A percentile compares a stretch with the other conserved stretches of the same genome.
phyloP scores from a whole-genome alignment of 2,113 vertebrate species.

The Loxodonta africana region DNA sequence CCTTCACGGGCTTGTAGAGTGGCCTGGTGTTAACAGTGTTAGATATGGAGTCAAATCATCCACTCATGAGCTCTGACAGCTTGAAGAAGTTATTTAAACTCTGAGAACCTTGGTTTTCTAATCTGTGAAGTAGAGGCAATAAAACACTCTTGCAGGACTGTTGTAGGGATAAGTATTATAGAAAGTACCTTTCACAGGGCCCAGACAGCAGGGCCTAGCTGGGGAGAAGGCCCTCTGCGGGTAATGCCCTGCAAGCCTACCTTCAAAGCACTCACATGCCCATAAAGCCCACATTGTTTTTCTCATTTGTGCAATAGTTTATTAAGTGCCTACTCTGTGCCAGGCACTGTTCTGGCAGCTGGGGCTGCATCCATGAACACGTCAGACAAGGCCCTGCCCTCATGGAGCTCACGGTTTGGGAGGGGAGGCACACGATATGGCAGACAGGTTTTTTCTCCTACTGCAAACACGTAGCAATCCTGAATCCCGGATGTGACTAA shows the following conservation, averaged over 20 bases:
- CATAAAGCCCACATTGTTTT: not conserved
- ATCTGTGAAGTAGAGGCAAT: not conserved
- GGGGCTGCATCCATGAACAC: too few species aligned
- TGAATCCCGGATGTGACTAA: too few species aligned
- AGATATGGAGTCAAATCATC: not conserved
- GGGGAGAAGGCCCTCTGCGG: not conserved
- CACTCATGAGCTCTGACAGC: not conserved
- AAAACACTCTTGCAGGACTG: not conserved
- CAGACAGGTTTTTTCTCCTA: not conserved
- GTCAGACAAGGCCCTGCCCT: not conserved
- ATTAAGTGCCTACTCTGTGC: not conserved
- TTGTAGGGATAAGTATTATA: not conserved
- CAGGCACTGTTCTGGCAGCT: not conserved
- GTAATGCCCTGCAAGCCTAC: not conserved
- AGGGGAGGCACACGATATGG: not conserved
- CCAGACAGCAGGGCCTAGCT: not conserved
- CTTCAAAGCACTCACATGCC: not conserved
- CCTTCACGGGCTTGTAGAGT: not conserved
- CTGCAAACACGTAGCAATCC: not conserved
- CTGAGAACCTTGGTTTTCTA: not conserved
- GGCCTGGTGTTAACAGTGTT: not conserved
- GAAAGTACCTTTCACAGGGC: not conserved
- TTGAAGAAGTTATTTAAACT: not conserved
- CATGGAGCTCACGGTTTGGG: rapidly evolving
- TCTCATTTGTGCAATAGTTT: not conserved